These are phyloP conservation scores for Lepidochrysops patricia DNA, from an alignment of 2,888 invertebrate species.

Conservation along the genomic window DNA sequence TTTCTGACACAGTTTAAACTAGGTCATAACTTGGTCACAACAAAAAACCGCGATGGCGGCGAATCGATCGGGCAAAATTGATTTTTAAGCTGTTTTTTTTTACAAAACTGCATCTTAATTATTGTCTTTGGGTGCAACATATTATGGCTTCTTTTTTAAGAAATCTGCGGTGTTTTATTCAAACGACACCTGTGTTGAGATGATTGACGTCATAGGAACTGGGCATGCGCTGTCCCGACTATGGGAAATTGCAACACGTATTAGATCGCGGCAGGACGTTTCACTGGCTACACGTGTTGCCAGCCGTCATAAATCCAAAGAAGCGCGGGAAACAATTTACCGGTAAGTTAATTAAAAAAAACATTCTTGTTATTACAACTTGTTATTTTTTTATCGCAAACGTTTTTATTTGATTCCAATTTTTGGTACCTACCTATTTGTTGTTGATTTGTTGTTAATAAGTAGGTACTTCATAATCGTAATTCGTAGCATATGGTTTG, in stretches of 20 bases:
- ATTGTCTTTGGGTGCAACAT: neutral
- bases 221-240: slow-evolving; percentile 43
- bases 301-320: slow-evolving; percentile 25
- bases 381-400: neutral
- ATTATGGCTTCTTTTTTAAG: slow-evolving; percentile 7
- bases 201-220: slow-evolving; percentile 67
- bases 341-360: slow-evolving; percentile 42
- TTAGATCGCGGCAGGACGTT: slow-evolving; percentile 50
- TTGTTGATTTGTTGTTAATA: neutral
- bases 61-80: neutral
- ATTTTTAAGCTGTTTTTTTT: neutral
- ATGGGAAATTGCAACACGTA: slow-evolving; percentile 30
- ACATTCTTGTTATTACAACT: slow-evolving; percentile 6
- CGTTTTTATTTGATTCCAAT: too few species aligned
- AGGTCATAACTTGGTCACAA: slow-evolving; percentile 15
- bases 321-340: slow-evolving; percentile 48
- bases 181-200: slow-evolving; percentile 61
- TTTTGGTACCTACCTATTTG: neutral
- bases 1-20: slow-evolving; percentile 18
- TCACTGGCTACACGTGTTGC: slow-evolving; percentile 40
- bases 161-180: slow-evolving; percentile 32
- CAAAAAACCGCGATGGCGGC: neutral
- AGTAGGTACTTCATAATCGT: neutral
- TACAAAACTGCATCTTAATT: neutral
- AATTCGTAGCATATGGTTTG: neutral